phyloP scores from a whole-genome alignment of 2,888 invertebrate genomes.

The Melanostoma scalare region DNA sequence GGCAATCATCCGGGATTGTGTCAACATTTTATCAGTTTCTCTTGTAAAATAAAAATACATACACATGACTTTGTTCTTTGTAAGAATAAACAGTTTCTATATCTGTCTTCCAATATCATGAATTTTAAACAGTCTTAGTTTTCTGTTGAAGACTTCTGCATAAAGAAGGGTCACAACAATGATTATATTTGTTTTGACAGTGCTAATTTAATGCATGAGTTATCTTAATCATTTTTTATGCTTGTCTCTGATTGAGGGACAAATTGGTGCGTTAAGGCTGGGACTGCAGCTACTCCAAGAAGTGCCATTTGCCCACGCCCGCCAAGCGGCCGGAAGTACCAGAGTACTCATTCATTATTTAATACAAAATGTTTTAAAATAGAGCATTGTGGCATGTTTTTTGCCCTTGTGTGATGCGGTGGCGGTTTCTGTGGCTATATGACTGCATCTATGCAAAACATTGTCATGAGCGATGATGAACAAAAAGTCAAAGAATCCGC shows the following conservation, averaged over 20 bases:
- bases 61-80: not conserved
- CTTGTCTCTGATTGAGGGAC: conserved; percentile 61
- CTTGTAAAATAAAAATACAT: conserved; percentile 18
- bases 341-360: conserved; percentile 49
- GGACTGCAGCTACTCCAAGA: conserved; percentile 30
- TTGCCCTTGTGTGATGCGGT: conserved; percentile 38
- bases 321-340: conserved; percentile 52
- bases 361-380: conserved; percentile 42
- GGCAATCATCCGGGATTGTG: conserved; percentile 62
- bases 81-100: conserved; percentile 18
- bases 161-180: conserved; percentile 47
- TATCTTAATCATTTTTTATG: conserved; percentile 64
- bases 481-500: conserved; percentile 18
- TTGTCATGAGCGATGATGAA: conserved; percentile 19
- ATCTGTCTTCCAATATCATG: conserved; percentile 20
- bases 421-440: conserved; percentile 6
- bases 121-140: not conserved
- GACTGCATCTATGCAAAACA: conserved; percentile 39
- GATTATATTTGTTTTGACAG: conserved; percentile 72
- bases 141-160: not conserved
- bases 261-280: conserved; percentile 55
- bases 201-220: conserved; percentile 72
- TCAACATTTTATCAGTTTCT: conserved; percentile 63
- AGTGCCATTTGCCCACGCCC: conserved; percentile 29
- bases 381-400: conserved; percentile 29